Evolutionary conservation across 1,140 invertebrate species (phyloP), one percentile per base, ranked within the genome.

Genomic region (Aphis craccivora): DNA sequence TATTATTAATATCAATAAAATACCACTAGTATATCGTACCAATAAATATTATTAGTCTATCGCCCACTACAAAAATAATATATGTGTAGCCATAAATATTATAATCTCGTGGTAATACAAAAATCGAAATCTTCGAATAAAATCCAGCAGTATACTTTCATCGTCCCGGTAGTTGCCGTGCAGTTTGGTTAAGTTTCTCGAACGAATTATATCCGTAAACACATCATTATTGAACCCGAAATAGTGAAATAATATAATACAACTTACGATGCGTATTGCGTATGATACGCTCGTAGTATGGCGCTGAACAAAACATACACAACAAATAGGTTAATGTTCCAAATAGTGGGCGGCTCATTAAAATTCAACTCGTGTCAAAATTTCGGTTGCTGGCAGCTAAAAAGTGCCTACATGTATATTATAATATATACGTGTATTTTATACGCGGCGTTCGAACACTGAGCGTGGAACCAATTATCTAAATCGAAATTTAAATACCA

Each of bases 401-500:
- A 88, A 51, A 35, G 45, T 40, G 45, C 87, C 25, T 22, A 35
- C 60, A 76, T 76, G 60, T 76, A 76, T n/a, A 76, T 76, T 76
- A 76, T 40, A n/a, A n/a, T 40, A 40, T 40, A 40, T n/a, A 67
- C 60, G n/a, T 14, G 60, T 67, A 67, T 67, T 18, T n/a, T 67
- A 4, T 76, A 76, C 30, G 60, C 60, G 14, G 87, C 18, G n/a
- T 88, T 51, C n/a, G 22, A 88, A 53, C n/a, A 35, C 30, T 88
- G 53, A 48, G 43, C 25, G 30, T 25, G 45, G 30, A 88, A 88
- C 87, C 48, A 88, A 88, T 88, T 51, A 88, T 88, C 87, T 88
- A 88, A 88, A 88, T 88, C 45, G 87, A n/a, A 35, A 51, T 88
- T 88, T 88, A 88, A 88, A 88, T 88, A 88, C 87, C 45, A 88